Percentiles rank a stretch among this genome's conserved stretches.
These are phyloP conservation scores for Amphipyra berbera DNA, from an alignment of 2,888 invertebrate genomes.

Conservation along the genomic window DNA sequence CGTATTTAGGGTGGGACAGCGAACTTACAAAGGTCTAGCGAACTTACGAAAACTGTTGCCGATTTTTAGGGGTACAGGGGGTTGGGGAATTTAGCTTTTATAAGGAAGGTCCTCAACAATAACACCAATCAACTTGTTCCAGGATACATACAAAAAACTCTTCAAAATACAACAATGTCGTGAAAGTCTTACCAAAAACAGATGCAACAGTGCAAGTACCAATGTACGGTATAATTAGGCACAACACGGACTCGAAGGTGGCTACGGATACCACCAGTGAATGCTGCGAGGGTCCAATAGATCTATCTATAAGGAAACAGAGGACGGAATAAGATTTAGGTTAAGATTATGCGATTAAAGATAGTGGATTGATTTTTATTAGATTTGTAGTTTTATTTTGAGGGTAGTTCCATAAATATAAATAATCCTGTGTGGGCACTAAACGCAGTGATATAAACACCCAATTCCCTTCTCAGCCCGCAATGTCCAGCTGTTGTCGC, in stretches of 20 bases:
- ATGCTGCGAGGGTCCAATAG: conserved; percentile 72
- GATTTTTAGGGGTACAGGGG: no score
- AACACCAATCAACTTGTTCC: conserved; percentile 17
- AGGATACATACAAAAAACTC: conserved; percentile 72
- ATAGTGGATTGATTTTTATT: conserved; percentile 11
- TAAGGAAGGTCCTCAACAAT: no score
- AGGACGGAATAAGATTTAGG: conserved; percentile 40
- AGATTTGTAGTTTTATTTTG: conserved; percentile 21
- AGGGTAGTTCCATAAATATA: no score
- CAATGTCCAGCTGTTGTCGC: no score
- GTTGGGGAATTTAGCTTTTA: no score
- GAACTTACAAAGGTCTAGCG: no score
- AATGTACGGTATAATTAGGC: conserved; percentile 74
- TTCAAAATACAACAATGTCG: conserved; percentile 46
- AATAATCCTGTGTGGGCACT: no score
- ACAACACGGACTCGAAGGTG: conserved; percentile 56
- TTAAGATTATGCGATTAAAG: conserved; percentile 34
- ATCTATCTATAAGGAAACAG: conserved; percentile 71
- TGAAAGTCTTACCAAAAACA: conserved; percentile 15
- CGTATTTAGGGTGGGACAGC: no score
- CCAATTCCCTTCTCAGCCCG: no score
- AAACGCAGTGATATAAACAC: no score
- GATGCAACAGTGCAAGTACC: conserved; percentile 63
- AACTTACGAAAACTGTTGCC: no score
- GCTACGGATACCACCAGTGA: conserved; percentile 33